A percentile compares a stretch with the other conserved stretches of the same genome.
These are phyloP conservation scores for Dunckerocampus dactyliophorus DNA, from an alignment of 2,113 vertebrate species.

Conservation along the genomic window DNA sequence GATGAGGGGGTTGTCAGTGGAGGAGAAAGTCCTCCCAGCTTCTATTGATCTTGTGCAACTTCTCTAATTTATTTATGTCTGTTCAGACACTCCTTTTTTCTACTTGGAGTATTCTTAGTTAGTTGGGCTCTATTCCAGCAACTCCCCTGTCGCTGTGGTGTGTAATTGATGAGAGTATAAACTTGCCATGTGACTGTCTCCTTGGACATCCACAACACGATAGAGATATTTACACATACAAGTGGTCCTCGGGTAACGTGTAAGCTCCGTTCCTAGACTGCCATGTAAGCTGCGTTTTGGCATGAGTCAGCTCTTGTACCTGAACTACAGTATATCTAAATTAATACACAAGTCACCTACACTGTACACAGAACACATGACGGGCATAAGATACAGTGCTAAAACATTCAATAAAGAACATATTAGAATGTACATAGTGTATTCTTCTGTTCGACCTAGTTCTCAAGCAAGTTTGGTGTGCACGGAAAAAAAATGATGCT, in stretches of 20 bases:
- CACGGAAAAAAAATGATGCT: too few species aligned
- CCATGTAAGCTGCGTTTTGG: too few species aligned
- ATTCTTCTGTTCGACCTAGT: too few species aligned
- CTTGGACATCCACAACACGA: background rate
- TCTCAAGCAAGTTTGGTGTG: too few species aligned
- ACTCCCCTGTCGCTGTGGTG: constrained; percentile 8
- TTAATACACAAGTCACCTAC: too few species aligned
- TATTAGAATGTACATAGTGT: too few species aligned
- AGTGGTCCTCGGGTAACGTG: too few species aligned
- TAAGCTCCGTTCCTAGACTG: background rate
- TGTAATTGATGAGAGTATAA: constrained; percentile 15
- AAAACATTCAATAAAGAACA: too few species aligned
- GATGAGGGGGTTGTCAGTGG: constrained; percentile 4
- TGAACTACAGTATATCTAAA: too few species aligned
- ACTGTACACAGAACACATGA: too few species aligned
- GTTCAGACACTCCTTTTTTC: constrained; percentile 9
- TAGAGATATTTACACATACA: background rate
- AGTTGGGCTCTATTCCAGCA: constrained; percentile 6
- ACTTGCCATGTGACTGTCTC: constrained; percentile 10
- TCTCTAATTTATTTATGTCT: constrained; percentile 22
- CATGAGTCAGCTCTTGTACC: too few species aligned
- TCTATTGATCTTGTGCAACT: constrained; percentile 20
- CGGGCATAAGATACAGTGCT: too few species aligned
- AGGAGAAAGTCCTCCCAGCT: constrained; percentile 23
- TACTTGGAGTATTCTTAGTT: background rate